These are phyloP conservation scores for Heliconius hortense DNA, from an alignment of 2,888 invertebrate species.

Conservation along the genomic window DNA sequence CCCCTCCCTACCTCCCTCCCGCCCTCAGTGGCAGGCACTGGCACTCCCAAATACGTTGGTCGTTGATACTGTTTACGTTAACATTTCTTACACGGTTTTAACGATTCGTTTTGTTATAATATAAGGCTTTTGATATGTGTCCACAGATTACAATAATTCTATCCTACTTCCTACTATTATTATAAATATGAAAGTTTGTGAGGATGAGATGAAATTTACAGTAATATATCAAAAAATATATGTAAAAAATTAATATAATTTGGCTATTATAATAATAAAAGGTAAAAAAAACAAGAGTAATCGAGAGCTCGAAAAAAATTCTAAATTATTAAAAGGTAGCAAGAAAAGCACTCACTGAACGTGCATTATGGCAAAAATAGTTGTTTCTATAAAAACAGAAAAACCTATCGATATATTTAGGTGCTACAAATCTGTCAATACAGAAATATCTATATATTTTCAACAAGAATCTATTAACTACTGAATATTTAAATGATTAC, in stretches of 20 bases:
- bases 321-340: too few relatives aligned
- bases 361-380: too few relatives aligned
- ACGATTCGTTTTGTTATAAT: conserved; percentile 9
- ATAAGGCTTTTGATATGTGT: not conserved
- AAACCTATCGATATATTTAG: not conserved
- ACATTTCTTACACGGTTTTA: conserved; percentile 22
- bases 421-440: not conserved
- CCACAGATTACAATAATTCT: not conserved
- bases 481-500: not conserved
- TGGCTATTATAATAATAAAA: too few relatives aligned
- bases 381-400: not conserved
- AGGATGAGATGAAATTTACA: too few relatives aligned
- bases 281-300: not conserved
- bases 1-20: conserved; percentile 45
- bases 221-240: too few relatives aligned
- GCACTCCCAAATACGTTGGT: conserved; percentile 58
- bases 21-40: conserved; percentile 61
- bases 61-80: conserved; percentile 42
- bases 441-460: not conserved
- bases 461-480: not conserved
- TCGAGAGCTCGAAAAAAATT: not conserved
- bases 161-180: too few relatives aligned
- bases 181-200: too few relatives aligned
- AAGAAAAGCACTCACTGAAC: too few relatives aligned
- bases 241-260: too few relatives aligned